Base-by-base conservation (phyloP, 2,797 vertebrate genomes). In the Pygocentrus nattereri region DNA sequence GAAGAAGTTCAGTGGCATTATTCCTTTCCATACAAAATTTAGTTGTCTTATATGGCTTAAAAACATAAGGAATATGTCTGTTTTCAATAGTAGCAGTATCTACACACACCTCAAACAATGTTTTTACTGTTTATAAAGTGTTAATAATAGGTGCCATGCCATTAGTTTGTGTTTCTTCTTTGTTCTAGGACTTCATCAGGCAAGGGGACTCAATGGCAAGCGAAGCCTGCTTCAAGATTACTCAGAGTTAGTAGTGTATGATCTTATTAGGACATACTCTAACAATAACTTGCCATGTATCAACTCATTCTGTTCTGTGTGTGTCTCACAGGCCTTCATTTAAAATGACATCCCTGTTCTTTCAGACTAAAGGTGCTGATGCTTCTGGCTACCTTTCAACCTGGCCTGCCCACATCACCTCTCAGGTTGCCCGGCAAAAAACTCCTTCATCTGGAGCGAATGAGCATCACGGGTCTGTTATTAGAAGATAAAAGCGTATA, bases 391-490 rank as follows among this genome's bases (percentile, higher is more conserved):
- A 85, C 5, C 74, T 93, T 69, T 94, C 92, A 41, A 90, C 86
- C 0, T 92, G 93, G 93, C 93, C 94, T 16, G 89, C 90, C 6
- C 89, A 91, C 61, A 76, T 87, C 78, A 87, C 86, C 0, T 82
- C 87, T 52, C 91, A 93, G 84, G 90, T 68, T 0, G 71, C 93
- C 49, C 87, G 86, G 19, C 70, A 61, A 72, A 93, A 90, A 79
- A 85, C 89, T n/a, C 91, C 89, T 76, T 72, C 81, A 2, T 8
- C 82, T 54, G 82, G 85, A 25, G 72, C 74, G 74, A 54, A 38
- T 64, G 88, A 80, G 16, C 68, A 30, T 78, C 21, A 87, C 58
- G 74, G 88, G 91, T 94, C 87, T 89, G 86, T 61, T 52, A n/a
- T 38, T 1, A 23, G 12, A 59, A 13, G 1, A n/a, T n/a, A n/a